Percentiles rank a stretch among this genome's conserved stretches.
Conservation (phyloP, 2,797 vertebrate genomes). For the Etheostoma perlongum region DNA sequence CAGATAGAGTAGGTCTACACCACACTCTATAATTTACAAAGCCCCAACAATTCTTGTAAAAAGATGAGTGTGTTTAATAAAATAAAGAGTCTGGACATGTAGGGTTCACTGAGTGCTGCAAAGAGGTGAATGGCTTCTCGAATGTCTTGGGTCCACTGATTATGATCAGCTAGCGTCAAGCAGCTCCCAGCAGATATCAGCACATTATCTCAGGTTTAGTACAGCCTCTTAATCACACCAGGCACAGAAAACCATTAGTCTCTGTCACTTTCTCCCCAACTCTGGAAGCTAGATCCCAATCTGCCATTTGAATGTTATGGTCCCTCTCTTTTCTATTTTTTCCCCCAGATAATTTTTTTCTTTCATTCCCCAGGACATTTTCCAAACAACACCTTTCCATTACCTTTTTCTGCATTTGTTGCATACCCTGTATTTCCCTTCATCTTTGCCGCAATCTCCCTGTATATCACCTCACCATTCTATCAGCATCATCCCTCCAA, state of each 20-base stretch:
- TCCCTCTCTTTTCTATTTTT: slow-evolving; percentile 73
- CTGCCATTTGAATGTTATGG: slow-evolving; percentile 82
- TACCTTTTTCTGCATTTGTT: slow-evolving; percentile 54
- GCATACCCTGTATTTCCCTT: slow-evolving; percentile 60
- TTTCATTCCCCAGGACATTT: slow-evolving; percentile 53
- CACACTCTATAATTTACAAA: too few species aligned
- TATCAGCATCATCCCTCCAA: slow-evolving; percentile 62
- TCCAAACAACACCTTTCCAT: slow-evolving; percentile 50
- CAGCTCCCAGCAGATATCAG: slow-evolving; percentile 89
- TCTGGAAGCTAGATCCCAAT: slow-evolving; percentile 85
- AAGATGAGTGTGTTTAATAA: slow-evolving; percentile 21
- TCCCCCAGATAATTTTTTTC: slow-evolving; percentile 2
- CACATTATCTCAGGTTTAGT: slow-evolving; percentile 88
- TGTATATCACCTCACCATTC: slow-evolving; percentile 62
- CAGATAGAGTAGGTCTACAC: too few species aligned
- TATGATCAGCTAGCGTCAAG: slow-evolving; percentile 84
- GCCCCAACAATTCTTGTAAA: too few species aligned
- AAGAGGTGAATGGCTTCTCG: slow-evolving; percentile 69
- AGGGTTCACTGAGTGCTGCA: slow-evolving; percentile 45
- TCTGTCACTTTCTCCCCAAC: slow-evolving; percentile 85
- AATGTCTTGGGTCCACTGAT: slow-evolving; percentile 76
- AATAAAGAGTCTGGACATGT: slow-evolving; percentile 53
- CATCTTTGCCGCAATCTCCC: slow-evolving; percentile 52
- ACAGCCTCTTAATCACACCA: slow-evolving; percentile 86
- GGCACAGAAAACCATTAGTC: slow-evolving; percentile 91